phyloP scores from a whole-genome alignment of 2,113 vertebrate species.

The Macroglossus sobrinus region DNA sequence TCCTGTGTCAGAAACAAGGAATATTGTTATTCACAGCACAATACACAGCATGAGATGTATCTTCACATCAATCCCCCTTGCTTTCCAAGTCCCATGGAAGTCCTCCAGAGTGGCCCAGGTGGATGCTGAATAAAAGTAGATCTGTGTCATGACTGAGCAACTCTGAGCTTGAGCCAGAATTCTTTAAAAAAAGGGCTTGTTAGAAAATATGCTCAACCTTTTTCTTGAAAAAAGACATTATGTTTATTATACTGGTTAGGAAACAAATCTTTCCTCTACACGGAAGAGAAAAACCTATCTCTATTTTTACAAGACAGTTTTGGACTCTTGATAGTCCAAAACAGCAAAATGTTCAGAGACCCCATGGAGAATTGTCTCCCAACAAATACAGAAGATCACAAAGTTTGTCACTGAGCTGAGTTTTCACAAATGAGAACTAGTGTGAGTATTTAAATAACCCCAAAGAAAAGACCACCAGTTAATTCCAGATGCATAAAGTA shows the following conservation, averaged over 20 bases:
- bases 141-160: background rate
- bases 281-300: background rate
- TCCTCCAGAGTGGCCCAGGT: background rate
- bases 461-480: background rate
- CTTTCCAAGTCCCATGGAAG: too few relatives aligned
- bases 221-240: background rate
- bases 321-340: background rate
- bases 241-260: background rate
- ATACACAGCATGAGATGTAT: background rate
- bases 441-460: background rate
- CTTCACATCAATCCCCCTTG: background rate
- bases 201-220: background rate
- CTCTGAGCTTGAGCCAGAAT: fast-evolving
- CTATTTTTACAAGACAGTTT: background rate
- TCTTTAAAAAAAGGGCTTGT: background rate
- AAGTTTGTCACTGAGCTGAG: fast-evolving
- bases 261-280: background rate
- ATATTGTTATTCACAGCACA: background rate
- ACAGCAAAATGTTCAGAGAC: background rate
- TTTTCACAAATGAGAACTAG: background rate
- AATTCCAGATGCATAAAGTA: background rate
- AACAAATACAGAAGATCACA: background rate
- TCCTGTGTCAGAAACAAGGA: background rate
- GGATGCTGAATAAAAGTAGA: fast-evolving
- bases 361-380: background rate